These are phyloP conservation scores for Nineta flava DNA, from an alignment of 2,888 invertebrate genomes.

Conservation along the genomic window DNA sequence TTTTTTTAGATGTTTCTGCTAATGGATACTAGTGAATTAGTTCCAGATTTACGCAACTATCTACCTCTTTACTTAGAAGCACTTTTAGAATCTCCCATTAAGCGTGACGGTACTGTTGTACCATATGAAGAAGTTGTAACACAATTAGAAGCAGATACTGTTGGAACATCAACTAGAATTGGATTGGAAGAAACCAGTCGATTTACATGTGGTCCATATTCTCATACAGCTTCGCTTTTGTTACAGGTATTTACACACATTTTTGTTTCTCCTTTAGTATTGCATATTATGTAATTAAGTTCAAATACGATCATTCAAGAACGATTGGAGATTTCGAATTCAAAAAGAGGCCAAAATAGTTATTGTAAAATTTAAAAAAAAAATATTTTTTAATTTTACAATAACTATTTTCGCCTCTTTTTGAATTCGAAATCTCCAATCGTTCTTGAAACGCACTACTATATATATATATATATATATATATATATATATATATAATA, in stretches of 20 bases:
- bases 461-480: no score
- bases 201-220: constrained; percentile 59
- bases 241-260: constrained; percentile 40
- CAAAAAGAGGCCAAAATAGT: no score
- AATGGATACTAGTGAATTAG: constrained; percentile 49
- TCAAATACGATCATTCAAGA: no score
- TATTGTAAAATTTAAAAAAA: no score
- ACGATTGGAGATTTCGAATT: no score
- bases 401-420: no score
- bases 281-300: no score
- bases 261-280: not conserved
- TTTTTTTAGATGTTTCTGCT: constrained; percentile 49
- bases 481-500: no score
- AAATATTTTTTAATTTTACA: no score
- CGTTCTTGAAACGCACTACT: no score
- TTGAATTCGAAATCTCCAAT: no score
- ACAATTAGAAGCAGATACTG: constrained; percentile 58
- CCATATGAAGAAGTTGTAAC: constrained; percentile 59
- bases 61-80: constrained; percentile 60
- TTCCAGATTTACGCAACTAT: constrained; percentile 45
- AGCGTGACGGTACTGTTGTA: constrained; percentile 36
- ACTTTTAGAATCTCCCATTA: constrained; percentile 59
- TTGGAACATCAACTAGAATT: constrained; percentile 40
- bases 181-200: constrained; percentile 42
- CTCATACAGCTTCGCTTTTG: constrained; percentile 45